Evolutionary conservation across 1,140 invertebrate genomes (phyloP), one percentile per base, ranked within the genome.

Genomic region (Drosophila paulistorum): DNA sequence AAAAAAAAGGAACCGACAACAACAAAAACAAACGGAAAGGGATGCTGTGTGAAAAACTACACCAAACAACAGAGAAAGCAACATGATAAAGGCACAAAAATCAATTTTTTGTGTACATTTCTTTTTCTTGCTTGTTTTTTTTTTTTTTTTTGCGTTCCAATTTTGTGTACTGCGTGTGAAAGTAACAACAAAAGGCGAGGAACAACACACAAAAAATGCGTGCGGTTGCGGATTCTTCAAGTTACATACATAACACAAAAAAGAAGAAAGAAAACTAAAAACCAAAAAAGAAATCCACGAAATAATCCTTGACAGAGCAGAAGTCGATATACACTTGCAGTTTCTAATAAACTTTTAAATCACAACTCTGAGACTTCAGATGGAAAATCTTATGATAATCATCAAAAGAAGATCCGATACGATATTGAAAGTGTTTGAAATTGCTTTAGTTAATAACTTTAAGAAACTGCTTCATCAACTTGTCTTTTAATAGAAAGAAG

Each of bases 51-150:
- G 71, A 51, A 45, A 71, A 76, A 68, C 77, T 63, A 79, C 69
- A 74, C 61, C 51, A 69, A 74, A 62, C 41, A 66, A 42, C 11
- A 30, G 58, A 9, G 48, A 55, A 42, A 67, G 62, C 68, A 71
- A 79, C 80, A 83, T 72, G 80, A 79, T 83, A 84, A 83, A 83
- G 82, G 78, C 82, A 78, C 82, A 63, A 85, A 85, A 85, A 85
- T 85, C 81, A 85, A 85, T 85, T 85, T 30, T 86, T 74, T 85
- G 81, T 78, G 81, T 81, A 67, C 71, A 81, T 81, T 85, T 85
- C 74, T 81, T 68, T 58, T 33, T 39, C 37, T 39, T 11, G 37
- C 2, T 39, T 26, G 23, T 35, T 41, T 9, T 48, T 35, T 48
- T 57, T 35, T 9, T 42, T 17, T 65, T 41, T 39, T 14, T 10